Evolutionary conservation across 2,888 invertebrate species (phyloP), one percentile per base, ranked within the genome.

Genomic region (Papilio demoleus): DNA sequence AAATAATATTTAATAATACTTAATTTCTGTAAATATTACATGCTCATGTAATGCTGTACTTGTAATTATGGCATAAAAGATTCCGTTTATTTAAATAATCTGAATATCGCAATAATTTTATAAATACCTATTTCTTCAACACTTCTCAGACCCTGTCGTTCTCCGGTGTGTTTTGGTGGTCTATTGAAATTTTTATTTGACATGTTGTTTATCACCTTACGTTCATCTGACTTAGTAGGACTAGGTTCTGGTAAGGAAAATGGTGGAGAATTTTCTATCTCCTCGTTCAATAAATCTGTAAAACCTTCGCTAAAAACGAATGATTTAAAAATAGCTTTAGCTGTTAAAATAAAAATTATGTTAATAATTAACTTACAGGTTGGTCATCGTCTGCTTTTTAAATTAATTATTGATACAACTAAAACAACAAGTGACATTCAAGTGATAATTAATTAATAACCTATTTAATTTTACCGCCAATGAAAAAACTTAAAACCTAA

Each of bases 71-170:
- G 4, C 12, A 38, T n/a, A 12, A 38, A 14, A 9, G 12, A 14
- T 14, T 14, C 14, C 14, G 38, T 12, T 14, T 38, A 14, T 38
- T 14, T 38, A 38, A 38, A 12, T 38, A 12, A 14, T 38, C 11
- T 14, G 14, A 38, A 38, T 12, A 12, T 38, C 6, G n/a, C n/a
- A n/a, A n/a, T n/a, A n/a, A n/a, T n/a, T n/a, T n/a, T n/a, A n/a
- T 6, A 6, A 6, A 6, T 76, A 90, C 92, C 90, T 68, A 92
- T 87, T 85, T 92, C 92, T 71, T 90, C 85, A 19, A 83, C 74
- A 72, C 89, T 85, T 45, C 92, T 81, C 72, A 89, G 88, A 45
- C 87, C 81, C 27, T 86, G 89, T 61, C 77, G 73, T 75, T 88
- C 86, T 0, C 90, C 90, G 4, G 87, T 88, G 64, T 82, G 76